These are phyloP conservation scores for Listronotus oregonensis DNA, from an alignment of 1,140 invertebrate species.

Conservation along the genomic window DNA sequence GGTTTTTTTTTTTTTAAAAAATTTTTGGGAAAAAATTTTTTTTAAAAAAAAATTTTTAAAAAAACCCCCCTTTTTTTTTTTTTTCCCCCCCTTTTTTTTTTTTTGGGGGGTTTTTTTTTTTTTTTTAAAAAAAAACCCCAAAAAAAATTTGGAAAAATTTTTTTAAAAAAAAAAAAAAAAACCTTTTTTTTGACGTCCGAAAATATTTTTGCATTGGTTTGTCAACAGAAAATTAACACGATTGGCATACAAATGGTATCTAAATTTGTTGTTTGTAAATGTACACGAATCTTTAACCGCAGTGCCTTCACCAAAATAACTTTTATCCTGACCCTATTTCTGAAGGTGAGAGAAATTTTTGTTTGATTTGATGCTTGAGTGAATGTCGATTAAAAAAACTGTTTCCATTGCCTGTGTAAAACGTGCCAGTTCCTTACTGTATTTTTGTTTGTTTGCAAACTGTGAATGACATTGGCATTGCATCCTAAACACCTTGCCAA, in stretches of 20 bases:
- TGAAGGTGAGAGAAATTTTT: slow-evolving; percentile 50
- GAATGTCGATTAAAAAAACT: neutral
- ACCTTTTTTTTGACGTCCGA: slow-evolving; percentile 25
- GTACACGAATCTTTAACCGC: slow-evolving; percentile 42
- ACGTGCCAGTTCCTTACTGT: slow-evolving; percentile 8
- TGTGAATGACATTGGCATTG: slow-evolving; percentile 37
- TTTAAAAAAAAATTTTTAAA: too few relatives aligned
- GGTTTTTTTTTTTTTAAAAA: too few relatives aligned
- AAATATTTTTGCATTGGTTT: slow-evolving; percentile 27
- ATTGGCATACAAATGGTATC: slow-evolving; percentile 51
- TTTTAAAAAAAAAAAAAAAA: slow-evolving; percentile 26
- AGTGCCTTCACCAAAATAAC: slow-evolving; percentile 49
- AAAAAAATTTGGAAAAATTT: too few relatives aligned
- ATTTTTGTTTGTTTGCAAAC: slow-evolving; percentile 6
- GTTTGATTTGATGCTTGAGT: slow-evolving; percentile 17
- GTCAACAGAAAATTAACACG: slow-evolving; percentile 24
- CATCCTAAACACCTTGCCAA: slow-evolving; percentile 25
- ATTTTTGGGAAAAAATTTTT: too few relatives aligned
- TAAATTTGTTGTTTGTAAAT: slow-evolving; percentile 53
- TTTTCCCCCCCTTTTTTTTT: too few relatives aligned
- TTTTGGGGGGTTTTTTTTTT: too few relatives aligned
- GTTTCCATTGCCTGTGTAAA: slow-evolving; percentile 9
- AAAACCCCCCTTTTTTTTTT: too few relatives aligned
- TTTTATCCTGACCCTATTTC: slow-evolving; percentile 48
- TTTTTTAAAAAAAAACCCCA: too few relatives aligned